Percentiles rank a stretch among this genome's conserved stretches.
These are phyloP conservation scores for Manis crassicaudata DNA, from an alignment of 2,797 vertebrate species.

Conservation along the genomic window DNA sequence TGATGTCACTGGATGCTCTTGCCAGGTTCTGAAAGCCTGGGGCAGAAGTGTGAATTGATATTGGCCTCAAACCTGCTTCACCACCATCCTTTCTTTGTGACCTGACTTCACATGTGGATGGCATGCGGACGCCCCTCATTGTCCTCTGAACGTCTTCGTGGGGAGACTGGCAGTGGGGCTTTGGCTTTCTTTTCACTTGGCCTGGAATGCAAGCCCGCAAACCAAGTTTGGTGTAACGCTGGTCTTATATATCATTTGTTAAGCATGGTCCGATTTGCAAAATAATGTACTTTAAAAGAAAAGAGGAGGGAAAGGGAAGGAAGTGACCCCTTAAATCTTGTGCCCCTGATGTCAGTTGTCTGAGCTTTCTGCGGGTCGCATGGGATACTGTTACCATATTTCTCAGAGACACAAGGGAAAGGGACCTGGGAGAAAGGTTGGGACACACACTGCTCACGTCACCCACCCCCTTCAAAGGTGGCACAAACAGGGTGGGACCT, in stretches of 20 bases:
- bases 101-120: fast-evolving
- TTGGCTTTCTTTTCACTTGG: not conserved
- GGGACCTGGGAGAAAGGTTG: not conserved
- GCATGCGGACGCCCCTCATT: fast-evolving
- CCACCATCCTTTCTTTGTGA: not conserved
- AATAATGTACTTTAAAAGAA: not conserved
- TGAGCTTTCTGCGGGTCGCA: not conserved
- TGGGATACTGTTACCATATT: not conserved
- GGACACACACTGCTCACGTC: too few species aligned
- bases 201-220: not conserved
- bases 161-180: not conserved
- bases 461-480: fast-evolving
- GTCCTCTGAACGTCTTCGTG: not conserved
- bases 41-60: too few species aligned
- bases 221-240: not conserved
- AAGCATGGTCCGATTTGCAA: not conserved
- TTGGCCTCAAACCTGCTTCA: too few species aligned
- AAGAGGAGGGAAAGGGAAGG: not conserved
- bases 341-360: fast-evolving
- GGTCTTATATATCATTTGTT: not conserved
- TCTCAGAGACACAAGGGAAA: not conserved
- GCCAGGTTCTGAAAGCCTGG: fast-evolving
- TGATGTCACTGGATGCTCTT: fast-evolving
- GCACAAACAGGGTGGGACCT: fast-evolving
- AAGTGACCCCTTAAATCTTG: too few species aligned